Base-by-base conservation (phyloP, 2,113 vertebrate species). In the Ptyas mucosa region DNA sequence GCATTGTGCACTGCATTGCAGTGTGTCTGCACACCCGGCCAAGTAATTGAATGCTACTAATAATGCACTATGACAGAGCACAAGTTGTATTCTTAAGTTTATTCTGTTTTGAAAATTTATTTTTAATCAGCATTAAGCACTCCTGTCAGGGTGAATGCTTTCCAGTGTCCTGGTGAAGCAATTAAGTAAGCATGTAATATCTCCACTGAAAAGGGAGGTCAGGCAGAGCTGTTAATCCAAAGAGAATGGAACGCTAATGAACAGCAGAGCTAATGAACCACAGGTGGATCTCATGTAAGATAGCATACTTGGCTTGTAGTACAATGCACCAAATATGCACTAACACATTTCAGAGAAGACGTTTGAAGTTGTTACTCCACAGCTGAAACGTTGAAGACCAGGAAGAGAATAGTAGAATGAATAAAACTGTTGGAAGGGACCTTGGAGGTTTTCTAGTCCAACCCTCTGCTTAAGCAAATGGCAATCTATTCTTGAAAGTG, bases 181-280 rank as follows among this genome's bases (percentile, higher is more conserved):
- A 92, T 92, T 92, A 92, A 92, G 81, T 58, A 21, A 85, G 64
- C 26, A 92, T 85, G 21, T 85, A 92, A 89, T 69, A 81, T 89
- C 87, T 92, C 91, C 53, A 69, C 39, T 89, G 88, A 92, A 69
- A 89, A 92, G 75, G 75, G 61, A 55, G 61, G 91, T 89, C 55
- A 75, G 91, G 52, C 61, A 81, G 61, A 92, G 55, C 61, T 92
- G 61, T 46, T 81, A 81, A 89, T 88, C 52, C 91, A 52, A 49
- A 58, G 91, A 89, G 87, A 89, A 81, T 46, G 64, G 23, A 55
- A 64, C 87, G 39, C 91, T 92, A 92, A 92, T 89, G 91, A 92
- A 92, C 23, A 89, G 91, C 61, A 81, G 54, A 88, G 54, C 61
- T 81, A 92, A 89, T 61, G 88, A 92, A 87, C 34, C 61, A 81